Evolutionary conservation across 1,140 invertebrate species (phyloP).

Genomic region (Gryon sp.): DNA sequence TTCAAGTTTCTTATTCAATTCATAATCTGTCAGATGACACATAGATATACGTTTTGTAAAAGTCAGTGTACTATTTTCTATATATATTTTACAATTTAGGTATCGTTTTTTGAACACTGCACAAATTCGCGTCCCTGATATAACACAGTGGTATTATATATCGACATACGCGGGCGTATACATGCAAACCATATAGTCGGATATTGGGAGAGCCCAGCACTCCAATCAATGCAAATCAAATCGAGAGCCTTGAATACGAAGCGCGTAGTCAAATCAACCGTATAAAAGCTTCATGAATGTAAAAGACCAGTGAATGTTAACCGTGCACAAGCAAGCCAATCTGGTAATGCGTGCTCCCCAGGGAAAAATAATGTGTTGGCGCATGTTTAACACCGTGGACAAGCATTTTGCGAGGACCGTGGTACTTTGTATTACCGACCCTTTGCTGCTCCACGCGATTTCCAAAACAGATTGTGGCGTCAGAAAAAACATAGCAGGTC

Average conservation of each 20-base stretch:
- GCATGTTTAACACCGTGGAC: conserved; percentile 65
- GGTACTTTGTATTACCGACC: conserved; percentile 47
- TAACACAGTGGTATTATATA: conserved; percentile 46
- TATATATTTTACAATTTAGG: conserved; percentile 52
- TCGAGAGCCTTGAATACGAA: conserved; percentile 75
- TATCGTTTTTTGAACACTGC: conserved; percentile 27
- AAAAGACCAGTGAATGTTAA: conserved; percentile 76
- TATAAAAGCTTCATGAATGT: conserved; percentile 79
- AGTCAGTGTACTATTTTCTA: conserved; percentile 36
- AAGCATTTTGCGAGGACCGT: conserved; percentile 58
- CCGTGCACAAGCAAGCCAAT: conserved; percentile 72
- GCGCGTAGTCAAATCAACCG: conserved; percentile 77
- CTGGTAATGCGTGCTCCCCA: conserved; percentile 76
- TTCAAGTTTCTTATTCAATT: too few relatives aligned
- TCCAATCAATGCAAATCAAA: conserved; percentile 80
- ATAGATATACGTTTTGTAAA: conserved; percentile 15
- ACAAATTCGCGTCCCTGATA: conserved; percentile 42
- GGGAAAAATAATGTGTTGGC: conserved; percentile 65
- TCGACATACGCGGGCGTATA: conserved; percentile 24
- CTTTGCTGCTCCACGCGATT: conserved; percentile 33
- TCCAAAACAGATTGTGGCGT: conserved; percentile 50
- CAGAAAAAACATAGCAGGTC: conserved; percentile 28
- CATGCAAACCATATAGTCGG: conserved; percentile 36
- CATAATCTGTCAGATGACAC: conserved; percentile 28
- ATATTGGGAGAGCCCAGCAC: conserved; percentile 71